Base-by-base conservation (phyloP, 2,113 vertebrate genomes). In the Scartelaos histophorus region DNA sequence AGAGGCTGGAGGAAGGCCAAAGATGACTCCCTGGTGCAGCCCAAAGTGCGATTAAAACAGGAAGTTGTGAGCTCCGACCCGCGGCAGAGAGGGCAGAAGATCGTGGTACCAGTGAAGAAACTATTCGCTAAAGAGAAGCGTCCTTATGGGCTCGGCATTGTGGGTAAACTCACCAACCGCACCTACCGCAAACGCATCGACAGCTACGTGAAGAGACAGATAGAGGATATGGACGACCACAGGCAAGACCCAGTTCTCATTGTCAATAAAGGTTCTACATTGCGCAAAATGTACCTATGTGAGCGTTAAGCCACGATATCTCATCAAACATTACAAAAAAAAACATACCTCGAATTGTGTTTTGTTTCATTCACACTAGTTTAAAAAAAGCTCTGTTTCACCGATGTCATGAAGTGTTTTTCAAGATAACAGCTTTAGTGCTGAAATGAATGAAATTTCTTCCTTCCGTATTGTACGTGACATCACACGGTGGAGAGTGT, bases 191-290 rank as follows among this genome's bases (percentile, higher is more conserved):
- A 97, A 76, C 96, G 96, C 75, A 98, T 99, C 0, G 96, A 98
- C 93, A 99, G 97, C 90, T 97, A 94, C 0, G 95, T 99, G 75
- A 96, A 97, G 57, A 94, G 93, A 72, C 98, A 99, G 93, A 98
- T 99, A 0, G 96, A 99, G 86, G 97, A 99, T 90, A 98, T 99
- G 98, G 97, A 97, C 0, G 95, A 98, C 85, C 96, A 98, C 93
- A 95, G 97, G 97, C 97, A 9, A 49, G 53, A 70, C 0, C 7
- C 25, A 34, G 2, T 43, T 43, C 38, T 43, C 38, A 43, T 43
- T 1, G 38, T 11, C 9, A 43, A 10, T 43, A 10, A 29, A 29
- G 29, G 29, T 29, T 29, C 4, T 29, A 4, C 4, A 29, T 29
- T 29, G 4, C 29, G 2, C 29, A 29, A 4, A 29, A 29, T 29